Evolutionary conservation across 92 coral and sea anemone genomes (phyloP), one percentile per base, ranked within the genome.

Genomic region (Isaurus tuberculatus): DNA sequence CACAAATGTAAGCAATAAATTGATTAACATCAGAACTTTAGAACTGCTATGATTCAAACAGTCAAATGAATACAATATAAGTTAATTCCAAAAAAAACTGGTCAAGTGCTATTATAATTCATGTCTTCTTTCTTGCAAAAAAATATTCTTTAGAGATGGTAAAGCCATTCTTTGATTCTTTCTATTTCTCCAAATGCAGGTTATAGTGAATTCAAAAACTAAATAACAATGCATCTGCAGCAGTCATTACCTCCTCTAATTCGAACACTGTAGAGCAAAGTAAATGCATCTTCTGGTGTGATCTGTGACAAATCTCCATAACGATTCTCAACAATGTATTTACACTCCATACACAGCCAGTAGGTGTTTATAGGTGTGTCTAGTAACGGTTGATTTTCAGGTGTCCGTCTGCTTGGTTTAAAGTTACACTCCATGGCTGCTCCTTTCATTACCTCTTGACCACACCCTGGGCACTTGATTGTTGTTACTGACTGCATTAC

Each of bases 261-360:
- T 61, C 97, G 83, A 16, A 93, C 91, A 30, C 94, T 91, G 73
- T 90, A 93, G 43, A 93, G 83, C 22, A 93, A 43, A 27, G 91
- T 86, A 61, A 90, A 93, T 19, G 97, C 97, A 63, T 93, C 94
- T 66, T 93, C 97, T 43, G 97, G 79, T 11, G 97, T 86, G 40
- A 93, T 89, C 36, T 85, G 75, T 2, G 87, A 58, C 72, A 93
- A 68, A 60, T 91, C 83, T 14, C 97, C 97, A 88, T 93, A 93
- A 46, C 80, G 97, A 42, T 92, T 90, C 46, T 93, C 97, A 22
- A 93, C 97, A 79, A 93, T 91, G 86, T 93, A 93, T 63, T 93
- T 93, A 67, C 97, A 93, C 70, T 93, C 97, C 97, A 93, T 93
- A 23, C 97, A 93, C 31, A 93, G 85, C 91, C 92, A 88, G 91